Evolutionary conservation across 2,113 vertebrate species (phyloP).

Genomic region (Varanus salvator): DNA sequence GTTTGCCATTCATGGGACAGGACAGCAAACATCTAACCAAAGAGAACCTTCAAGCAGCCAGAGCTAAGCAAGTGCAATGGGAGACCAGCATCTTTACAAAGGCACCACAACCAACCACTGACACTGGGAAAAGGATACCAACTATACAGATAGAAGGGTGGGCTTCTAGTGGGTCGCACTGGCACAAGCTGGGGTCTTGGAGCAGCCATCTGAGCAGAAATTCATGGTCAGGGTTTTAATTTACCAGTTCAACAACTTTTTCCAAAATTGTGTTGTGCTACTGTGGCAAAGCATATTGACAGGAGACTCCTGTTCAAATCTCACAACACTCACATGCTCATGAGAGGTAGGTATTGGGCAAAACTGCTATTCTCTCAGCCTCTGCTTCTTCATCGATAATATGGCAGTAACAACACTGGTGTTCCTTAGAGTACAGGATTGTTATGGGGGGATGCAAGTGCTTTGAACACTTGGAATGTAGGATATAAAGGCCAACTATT

Average conservation of each 20-base stretch:
- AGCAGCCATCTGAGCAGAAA: background rate
- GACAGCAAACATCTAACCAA: background rate
- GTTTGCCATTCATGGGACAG: background rate
- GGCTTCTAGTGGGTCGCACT: background rate
- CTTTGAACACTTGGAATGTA: background rate
- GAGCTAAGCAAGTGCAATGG: background rate
- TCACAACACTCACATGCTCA: no score
- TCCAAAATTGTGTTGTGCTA: background rate
- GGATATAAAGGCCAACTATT: background rate
- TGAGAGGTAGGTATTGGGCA: background rate
- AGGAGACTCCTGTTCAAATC: background rate
- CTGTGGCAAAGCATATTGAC: background rate
- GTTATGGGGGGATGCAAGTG: background rate
- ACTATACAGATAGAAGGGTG: background rate
- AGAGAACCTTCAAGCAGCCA: background rate
- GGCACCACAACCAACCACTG: background rate
- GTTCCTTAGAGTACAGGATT: background rate
- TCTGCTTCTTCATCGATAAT: background rate
- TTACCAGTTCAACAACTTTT: background rate
- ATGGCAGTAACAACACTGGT: background rate
- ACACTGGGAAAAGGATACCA: background rate
- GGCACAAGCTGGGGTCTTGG: background rate
- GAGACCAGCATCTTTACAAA: background rate
- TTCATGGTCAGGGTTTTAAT: background rate
- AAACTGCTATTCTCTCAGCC: background rate